Evolutionary conservation across 1,140 invertebrate genomes (phyloP).

Genomic region (Drosophila nigromelanica): DNA sequence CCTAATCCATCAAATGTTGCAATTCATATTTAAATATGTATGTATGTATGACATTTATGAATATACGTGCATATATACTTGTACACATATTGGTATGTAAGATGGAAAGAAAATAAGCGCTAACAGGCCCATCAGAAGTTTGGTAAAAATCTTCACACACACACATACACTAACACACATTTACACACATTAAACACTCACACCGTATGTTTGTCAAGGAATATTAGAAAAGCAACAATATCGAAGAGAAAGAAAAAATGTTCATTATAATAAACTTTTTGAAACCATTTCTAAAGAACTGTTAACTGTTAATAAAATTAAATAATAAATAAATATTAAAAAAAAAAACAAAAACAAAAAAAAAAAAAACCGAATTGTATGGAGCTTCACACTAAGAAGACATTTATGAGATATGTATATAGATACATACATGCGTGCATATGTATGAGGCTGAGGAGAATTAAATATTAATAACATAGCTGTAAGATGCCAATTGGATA

Average conservation of each 20-base stretch:
- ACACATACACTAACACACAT: constrained; percentile 7
- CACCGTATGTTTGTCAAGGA: constrained; percentile 51
- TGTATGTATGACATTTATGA: constrained; percentile 1
- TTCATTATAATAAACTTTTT: constrained; percentile 52
- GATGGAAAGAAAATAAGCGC: constrained; percentile 4
- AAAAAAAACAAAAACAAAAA: constrained; percentile 15
- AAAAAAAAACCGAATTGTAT: constrained; percentile 25
- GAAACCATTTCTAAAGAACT: constrained; percentile 71
- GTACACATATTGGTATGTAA: constrained; percentile 4
- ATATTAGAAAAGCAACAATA: constrained; percentile 48
- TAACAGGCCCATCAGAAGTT: constrained; percentile 28
- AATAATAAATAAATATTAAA: constrained; percentile 46
- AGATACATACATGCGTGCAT: constrained; percentile 39
- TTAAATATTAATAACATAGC: constrained; percentile 47
- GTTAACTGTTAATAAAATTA: constrained; percentile 73
- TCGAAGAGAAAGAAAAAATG: constrained; percentile 39
- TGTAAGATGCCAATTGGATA: constrained; percentile 57
- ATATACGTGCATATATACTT: neutral
- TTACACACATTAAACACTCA: constrained; percentile 10
- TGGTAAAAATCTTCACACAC: constrained; percentile 14
- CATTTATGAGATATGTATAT: constrained; percentile 37
- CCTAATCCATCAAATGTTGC: constrained; percentile 7
- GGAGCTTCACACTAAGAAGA: constrained; percentile 26
- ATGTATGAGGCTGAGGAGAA: constrained; percentile 51
- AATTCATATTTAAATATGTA: constrained; percentile 6